A percentile compares a stretch with the other conserved stretches of the same genome.
phyloP scores from a whole-genome alignment of 2,797 vertebrate species.

The Lutra lutra region DNA sequence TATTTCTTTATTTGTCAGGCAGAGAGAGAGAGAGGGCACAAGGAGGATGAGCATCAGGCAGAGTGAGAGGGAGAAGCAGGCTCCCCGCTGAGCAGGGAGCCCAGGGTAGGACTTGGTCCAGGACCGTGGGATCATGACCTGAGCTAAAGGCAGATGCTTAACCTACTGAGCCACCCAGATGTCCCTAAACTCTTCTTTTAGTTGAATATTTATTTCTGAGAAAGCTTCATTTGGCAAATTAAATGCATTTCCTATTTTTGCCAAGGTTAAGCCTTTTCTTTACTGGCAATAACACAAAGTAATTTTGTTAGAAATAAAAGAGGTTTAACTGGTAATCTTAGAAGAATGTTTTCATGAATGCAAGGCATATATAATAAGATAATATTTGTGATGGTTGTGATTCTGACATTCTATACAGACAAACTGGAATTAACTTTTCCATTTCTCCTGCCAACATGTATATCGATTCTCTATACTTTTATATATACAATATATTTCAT shows the following conservation, averaged over 20 bases:
- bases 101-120: no score
- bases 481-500: background rate
- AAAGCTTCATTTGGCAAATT: conserved; percentile 49
- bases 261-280: background rate
- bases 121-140: no score
- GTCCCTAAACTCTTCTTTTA: background rate
- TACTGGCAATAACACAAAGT: background rate
- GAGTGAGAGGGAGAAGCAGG: no score
- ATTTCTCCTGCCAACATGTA: background rate
- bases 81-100: no score
- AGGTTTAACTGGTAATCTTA: conserved; percentile 27
- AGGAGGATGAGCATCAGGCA: no score
- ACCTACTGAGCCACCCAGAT: no score
- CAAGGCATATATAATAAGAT: conserved; percentile 4
- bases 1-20: no score
- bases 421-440: background rate
- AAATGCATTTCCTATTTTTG: background rate
- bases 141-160: no score
- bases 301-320: conserved; percentile 41
- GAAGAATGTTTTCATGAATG: background rate
- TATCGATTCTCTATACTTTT: background rate
- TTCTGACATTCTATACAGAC: background rate
- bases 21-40: no score
- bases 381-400: background rate
- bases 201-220: background rate